Conservation (phyloP, 2,797 vertebrate genomes). For the Labroides dimidiatus region DNA sequence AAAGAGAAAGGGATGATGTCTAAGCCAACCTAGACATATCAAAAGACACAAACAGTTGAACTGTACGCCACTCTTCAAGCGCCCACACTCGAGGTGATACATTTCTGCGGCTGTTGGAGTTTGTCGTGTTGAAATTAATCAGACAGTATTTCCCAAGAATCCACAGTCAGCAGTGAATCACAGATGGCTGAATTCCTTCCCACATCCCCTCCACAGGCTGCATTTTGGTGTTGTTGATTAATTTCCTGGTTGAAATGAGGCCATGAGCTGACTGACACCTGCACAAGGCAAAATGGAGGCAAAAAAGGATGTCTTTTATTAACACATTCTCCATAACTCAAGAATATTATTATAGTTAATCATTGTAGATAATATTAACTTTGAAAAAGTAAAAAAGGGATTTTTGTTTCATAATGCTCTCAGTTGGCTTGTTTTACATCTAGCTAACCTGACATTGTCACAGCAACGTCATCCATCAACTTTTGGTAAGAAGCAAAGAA, state of each 20-base stretch:
- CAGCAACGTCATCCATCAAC: no score
- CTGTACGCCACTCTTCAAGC: neutral
- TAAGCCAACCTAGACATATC: neutral
- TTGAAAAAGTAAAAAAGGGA: no score
- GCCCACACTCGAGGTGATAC: neutral
- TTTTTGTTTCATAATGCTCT: no score
- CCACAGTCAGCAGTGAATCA: constrained; percentile 30
- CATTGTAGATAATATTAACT: no score
- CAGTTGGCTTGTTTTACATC: no score
- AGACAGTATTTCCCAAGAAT: constrained; percentile 26
- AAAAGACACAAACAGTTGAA: neutral
- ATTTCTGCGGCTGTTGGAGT: neutral
- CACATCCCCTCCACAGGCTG: constrained; percentile 1
- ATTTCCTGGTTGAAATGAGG: constrained; percentile 26
- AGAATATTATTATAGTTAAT: no score
- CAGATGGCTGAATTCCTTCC: constrained; percentile 25
- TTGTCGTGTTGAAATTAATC: neutral
- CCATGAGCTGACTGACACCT: no score
- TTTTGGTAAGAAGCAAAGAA: no score
- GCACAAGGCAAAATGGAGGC: no score
- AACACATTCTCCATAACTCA: no score
- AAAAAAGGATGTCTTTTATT: no score
- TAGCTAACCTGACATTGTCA: no score
- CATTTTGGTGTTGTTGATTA: constrained; percentile 29
- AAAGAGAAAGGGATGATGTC: neutral